These are phyloP conservation scores for Phoebastria nigripes DNA, from an alignment of 2,797 vertebrate genomes.

Conservation along the genomic window DNA sequence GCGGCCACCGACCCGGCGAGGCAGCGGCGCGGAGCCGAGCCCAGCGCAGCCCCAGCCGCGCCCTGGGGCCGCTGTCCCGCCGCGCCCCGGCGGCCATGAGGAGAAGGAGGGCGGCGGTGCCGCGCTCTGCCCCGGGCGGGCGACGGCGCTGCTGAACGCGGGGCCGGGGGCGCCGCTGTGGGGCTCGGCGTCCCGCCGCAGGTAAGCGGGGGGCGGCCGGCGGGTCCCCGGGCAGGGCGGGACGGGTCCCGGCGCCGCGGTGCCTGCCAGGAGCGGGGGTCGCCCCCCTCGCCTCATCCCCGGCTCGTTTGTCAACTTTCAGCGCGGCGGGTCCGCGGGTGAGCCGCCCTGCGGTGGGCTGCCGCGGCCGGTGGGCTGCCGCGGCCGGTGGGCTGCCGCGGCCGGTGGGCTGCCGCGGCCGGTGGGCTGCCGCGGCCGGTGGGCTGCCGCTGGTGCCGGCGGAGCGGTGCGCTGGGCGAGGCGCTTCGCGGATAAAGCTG, in stretches of 20 bases:
- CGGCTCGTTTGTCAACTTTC: background rate
- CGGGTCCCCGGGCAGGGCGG: no score
- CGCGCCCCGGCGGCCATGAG: background rate
- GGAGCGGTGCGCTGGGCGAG: background rate
- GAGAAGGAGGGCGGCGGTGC: background rate
- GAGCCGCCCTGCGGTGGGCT: no score
- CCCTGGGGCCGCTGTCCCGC: background rate
- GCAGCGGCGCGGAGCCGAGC: background rate
- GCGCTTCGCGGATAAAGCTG: background rate
- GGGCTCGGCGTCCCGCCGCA: background rate
- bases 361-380: background rate
- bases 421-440: no score
- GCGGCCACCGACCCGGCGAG: background rate
- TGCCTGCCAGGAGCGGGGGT: background rate
- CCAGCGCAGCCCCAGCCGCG: background rate
- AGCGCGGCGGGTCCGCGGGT: background rate
- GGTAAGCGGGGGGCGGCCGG: background rate
- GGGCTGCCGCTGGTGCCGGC: background rate
- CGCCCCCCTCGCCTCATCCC: rapidly evolving
- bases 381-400: no score
- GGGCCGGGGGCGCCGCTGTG: background rate
- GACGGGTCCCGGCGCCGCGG: background rate
- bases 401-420: no score
- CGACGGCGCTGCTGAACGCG: background rate
- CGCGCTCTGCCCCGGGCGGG: background rate